Percentiles rank a stretch among this genome's conserved stretches.
These are phyloP conservation scores for Cantharis lateralis DNA, from an alignment of 2,888 invertebrate species.

Conservation along the genomic window DNA sequence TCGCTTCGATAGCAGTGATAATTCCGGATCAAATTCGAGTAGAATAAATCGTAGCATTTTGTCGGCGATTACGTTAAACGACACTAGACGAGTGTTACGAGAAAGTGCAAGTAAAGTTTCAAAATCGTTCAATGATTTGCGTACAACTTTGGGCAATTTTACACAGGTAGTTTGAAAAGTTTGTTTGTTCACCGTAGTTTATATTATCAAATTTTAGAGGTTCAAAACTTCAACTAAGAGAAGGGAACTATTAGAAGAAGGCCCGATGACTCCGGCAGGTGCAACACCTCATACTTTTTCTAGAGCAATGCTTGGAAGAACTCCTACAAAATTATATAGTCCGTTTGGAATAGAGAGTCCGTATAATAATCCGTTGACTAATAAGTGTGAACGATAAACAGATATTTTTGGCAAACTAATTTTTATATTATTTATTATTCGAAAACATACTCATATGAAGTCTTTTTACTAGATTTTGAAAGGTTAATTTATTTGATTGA, in stretches of 20 bases:
- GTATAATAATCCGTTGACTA: slow-evolving; percentile 12
- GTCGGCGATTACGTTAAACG: slow-evolving; percentile 60
- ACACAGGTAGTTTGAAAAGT: slow-evolving; percentile 61
- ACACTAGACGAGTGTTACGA: slow-evolving; percentile 67
- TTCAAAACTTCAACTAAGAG: slow-evolving; percentile 61
- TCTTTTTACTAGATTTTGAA: not conserved
- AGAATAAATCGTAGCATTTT: slow-evolving; percentile 46
- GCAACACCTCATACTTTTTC: slow-evolving; percentile 58
- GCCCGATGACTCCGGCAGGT: slow-evolving; percentile 57
- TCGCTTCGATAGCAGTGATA: slow-evolving; percentile 44
- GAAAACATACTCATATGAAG: not conserved
- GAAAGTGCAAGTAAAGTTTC: slow-evolving; percentile 71
- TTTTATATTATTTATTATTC: not conserved
- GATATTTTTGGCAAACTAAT: not conserved
- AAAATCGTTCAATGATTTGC: slow-evolving; percentile 67
- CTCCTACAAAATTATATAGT: slow-evolving; percentile 76
- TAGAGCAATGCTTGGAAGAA: slow-evolving; percentile 62
- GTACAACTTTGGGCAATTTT: slow-evolving; percentile 68
- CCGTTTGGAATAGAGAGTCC: slow-evolving; percentile 79
- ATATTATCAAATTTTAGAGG: slow-evolving; percentile 51
- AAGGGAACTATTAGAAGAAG: slow-evolving; percentile 60
- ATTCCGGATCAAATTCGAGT: slow-evolving; percentile 15
- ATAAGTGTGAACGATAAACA: not conserved
- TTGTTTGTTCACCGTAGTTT: not conserved
- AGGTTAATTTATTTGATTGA: not conserved